Evolutionary conservation across 2,888 invertebrate species (phyloP).

Genomic region (Patella pellucida): DNA sequence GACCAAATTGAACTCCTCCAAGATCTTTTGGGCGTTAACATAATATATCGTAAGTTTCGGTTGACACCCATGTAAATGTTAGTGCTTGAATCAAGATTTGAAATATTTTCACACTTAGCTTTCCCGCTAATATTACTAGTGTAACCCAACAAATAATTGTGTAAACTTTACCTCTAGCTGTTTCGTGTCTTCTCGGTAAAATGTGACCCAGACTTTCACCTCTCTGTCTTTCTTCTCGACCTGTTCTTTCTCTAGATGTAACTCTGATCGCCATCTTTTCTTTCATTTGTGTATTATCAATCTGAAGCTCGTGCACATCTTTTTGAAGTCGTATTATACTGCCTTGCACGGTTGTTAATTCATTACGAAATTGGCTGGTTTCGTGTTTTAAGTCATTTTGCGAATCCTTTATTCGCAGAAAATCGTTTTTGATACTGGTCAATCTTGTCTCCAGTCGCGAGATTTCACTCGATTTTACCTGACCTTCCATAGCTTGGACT

Average conservation of each 20-base stretch:
- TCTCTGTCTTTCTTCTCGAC: conserved; percentile 6
- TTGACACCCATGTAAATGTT: too few species aligned
- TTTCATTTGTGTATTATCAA: conserved; percentile 22
- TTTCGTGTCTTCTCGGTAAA: not conserved
- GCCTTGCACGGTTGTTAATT: conserved; percentile 22
- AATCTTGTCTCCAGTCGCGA: conserved; percentile 16
- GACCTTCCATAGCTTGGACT: conserved; percentile 21
- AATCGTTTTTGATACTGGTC: conserved; percentile 22
- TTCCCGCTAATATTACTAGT: too few species aligned
- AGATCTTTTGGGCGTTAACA: too few species aligned
- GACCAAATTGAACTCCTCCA: too few species aligned
- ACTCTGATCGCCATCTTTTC: conserved; percentile 20
- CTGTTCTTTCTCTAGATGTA: conserved; percentile 9
- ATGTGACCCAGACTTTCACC: not conserved
- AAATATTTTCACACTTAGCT: too few species aligned
- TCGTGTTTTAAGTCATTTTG: conserved; percentile 27
- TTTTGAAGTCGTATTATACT: conserved; percentile 22
- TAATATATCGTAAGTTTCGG: too few species aligned
- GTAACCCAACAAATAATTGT: too few species aligned
- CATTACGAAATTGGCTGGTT: conserved; percentile 20
- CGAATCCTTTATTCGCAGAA: conserved; percentile 27
- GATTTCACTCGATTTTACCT: conserved; percentile 12
- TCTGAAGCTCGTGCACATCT: conserved; percentile 30
- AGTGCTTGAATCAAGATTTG: too few species aligned
- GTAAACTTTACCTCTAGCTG: not conserved